Evolutionary conservation across 2,888 invertebrate species (phyloP).

Genomic region (Onchidella celtica): DNA sequence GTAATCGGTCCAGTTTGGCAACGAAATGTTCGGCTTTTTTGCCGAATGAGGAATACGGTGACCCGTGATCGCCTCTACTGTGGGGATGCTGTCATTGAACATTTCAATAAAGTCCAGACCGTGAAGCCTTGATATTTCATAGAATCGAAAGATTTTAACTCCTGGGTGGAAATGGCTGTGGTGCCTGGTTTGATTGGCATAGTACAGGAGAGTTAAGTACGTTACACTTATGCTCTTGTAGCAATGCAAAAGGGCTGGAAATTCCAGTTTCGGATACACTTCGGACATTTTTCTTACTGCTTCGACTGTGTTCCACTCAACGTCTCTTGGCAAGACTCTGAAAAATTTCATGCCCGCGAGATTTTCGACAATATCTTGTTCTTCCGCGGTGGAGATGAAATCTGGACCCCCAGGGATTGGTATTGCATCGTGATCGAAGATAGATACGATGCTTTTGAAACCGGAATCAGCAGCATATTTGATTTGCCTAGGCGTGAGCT

Average conservation of each 20-base stretch:
- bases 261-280: conserved; percentile 40
- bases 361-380: conserved; percentile 56
- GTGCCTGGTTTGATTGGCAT: conserved; percentile 63
- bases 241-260: conserved; percentile 64
- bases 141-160: conserved; percentile 65
- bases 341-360: conserved; percentile 62
- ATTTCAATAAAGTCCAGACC: conserved; percentile 64
- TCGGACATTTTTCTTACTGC: conserved; percentile 61
- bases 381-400: conserved; percentile 63
- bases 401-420: conserved; percentile 62
- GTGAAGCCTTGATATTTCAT: conserved; percentile 64
- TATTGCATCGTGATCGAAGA: conserved; percentile 57
- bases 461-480: conserved; percentile 73
- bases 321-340: conserved; percentile 59
- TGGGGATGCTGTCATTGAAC: conserved; percentile 41
- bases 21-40: conserved; percentile 59
- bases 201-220: conserved; percentile 65
- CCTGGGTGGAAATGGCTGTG: conserved; percentile 60
- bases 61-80: conserved; percentile 63
- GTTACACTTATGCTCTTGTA: conserved; percentile 63
- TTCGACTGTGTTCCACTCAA: conserved; percentile 64
- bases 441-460: conserved; percentile 69
- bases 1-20: conserved; percentile 65
- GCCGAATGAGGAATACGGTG: conserved; percentile 11
- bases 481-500: conserved; percentile 68